Base-by-base conservation (phyloP, 1,140 invertebrate genomes). In the Ericerus pela region DNA sequence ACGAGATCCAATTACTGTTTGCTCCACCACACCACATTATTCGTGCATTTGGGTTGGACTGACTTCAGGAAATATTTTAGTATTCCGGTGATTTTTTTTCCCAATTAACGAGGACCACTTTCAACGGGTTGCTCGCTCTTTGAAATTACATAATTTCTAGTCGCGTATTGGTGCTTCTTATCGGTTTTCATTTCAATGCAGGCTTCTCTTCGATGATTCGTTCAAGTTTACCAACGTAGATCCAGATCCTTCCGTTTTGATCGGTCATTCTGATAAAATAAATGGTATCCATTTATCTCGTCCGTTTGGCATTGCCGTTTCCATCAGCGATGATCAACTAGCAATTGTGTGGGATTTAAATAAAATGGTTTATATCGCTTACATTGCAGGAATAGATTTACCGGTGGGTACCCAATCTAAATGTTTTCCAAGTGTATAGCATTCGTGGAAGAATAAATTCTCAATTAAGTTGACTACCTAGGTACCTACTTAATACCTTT, bases 331-430 rank as follows among this genome's bases (percentile, higher is more conserved):
- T 33, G 82, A 81, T 66, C 79, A 80, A 11, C 69, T 77, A 38
- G 74, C 81, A 59, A 80, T 87, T 47, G 79, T 91, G 31, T 92
- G 88, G 88, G 88, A 91, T 67, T 74, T 88, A 14, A 86, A 89
- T 63, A 80, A 76, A 80, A 26, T 64, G n/a, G 41, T 57, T n/a
- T 65, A 65, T 28, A 56, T 65, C n/a, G 51, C 61, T 30, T 63
- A 61, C 33, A 37, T 63, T 24, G 58, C 61, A 1, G 33, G 53
- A 11, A 60, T 62, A 24, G 29, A 18, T n/a, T 54, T 56, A 11
- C 61, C 62, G 27, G 63, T 81, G 59, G 68, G 24, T 28, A 29
- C 1, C 11, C 18, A 52, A 16, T 38, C 20, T 38, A 14, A 38
- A 38, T n/a, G n/a, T n/a, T n/a, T n/a, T n/a, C n/a, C n/a, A n/a